phyloP scores from a whole-genome alignment of 2,888 invertebrate species.

The Philhelius pedissequus region DNA sequence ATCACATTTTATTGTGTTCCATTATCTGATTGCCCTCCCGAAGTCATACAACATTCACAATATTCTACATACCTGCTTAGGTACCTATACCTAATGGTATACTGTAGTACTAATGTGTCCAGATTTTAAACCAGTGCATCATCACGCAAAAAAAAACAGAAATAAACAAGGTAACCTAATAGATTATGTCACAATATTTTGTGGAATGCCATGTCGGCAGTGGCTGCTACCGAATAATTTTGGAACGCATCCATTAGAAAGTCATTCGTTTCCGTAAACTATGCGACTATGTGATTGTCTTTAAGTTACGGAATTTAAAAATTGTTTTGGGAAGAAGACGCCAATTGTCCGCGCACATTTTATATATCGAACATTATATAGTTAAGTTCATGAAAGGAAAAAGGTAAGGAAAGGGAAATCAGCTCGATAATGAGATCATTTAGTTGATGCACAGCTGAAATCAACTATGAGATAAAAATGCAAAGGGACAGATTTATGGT shows the following conservation, averaged over 20 bases:
- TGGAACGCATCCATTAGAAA: conserved; percentile 67
- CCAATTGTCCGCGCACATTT: background rate
- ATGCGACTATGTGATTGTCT: background rate
- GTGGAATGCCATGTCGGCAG: conserved; percentile 31
- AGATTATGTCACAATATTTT: conserved; percentile 62
- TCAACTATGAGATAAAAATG: conserved; percentile 29
- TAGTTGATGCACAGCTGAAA: conserved; percentile 23
- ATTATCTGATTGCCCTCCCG: conserved; percentile 51
- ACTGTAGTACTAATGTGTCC: conserved; percentile 4
- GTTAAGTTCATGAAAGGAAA: background rate
- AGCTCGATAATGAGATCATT: conserved; percentile 43
- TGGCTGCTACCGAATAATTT: conserved; percentile 54
- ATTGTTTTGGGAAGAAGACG: conserved; percentile 39
- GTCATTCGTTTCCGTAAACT: conserved; percentile 27
- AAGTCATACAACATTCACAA: background rate
- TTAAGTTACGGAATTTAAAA: conserved; percentile 37
- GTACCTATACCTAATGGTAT: too few species aligned
- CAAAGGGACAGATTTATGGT: conserved; percentile 62
- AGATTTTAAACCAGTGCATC: conserved; percentile 32
- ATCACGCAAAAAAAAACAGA: background rate
- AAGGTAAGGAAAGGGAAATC: conserved; percentile 37
- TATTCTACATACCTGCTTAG: conserved; percentile 29
- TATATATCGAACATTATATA: background rate
- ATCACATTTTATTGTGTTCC: conserved; percentile 50
- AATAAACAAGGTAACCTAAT: conserved; percentile 55